Evolutionary conservation across 1,140 invertebrate genomes (phyloP), one percentile per base, ranked within the genome.

Genomic region (Drosophila truncata): DNA sequence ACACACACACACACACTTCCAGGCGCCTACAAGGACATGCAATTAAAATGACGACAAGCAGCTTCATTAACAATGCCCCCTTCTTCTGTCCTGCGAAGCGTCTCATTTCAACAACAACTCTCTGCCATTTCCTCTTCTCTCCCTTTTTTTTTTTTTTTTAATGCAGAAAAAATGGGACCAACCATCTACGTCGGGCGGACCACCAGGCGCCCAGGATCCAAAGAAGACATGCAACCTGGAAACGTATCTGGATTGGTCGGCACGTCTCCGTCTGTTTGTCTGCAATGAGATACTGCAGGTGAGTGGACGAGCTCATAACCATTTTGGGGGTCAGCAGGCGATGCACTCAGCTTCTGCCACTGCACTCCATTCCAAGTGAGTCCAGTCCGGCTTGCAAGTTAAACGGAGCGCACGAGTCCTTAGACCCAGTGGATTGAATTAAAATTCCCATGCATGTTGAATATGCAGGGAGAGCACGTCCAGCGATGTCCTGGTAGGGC

Each of bases 171-270:
- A 92, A 63, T 91, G 80, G 85, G 82, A 91, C 79, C 90, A 92
- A 81, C 85, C 92, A 65, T 79, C 70, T 58, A 71, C 88, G 37
- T 85, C 91, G 39, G 80, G 88, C 44, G 91, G 82, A 52, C 79
- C 82, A 23, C 84, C 88, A 27, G 83, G 87, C 46, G 81, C 64
- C 41, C 92, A 93, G 76, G 86, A 90, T 81, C 80, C 90, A 33
- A 93, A 93, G 64, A 93, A 93, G 80, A 92, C 91, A 29, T 93
- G 92, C 63, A 93, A 93, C 72, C 79, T 93, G 78, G 90, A 93
- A 83, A 92, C 86, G 41, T 93, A 93, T 70, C 71, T 93, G 58
- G 84, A 92, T 58, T 93, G 92, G 92, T 92, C 92, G 70, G 82
- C 91, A 82, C 91, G 92, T 91, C 63, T 92, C 39, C 88, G 92